Evolutionary conservation across 1,140 invertebrate genomes (phyloP).

Genomic region (Thalassaphorura encarpata): DNA sequence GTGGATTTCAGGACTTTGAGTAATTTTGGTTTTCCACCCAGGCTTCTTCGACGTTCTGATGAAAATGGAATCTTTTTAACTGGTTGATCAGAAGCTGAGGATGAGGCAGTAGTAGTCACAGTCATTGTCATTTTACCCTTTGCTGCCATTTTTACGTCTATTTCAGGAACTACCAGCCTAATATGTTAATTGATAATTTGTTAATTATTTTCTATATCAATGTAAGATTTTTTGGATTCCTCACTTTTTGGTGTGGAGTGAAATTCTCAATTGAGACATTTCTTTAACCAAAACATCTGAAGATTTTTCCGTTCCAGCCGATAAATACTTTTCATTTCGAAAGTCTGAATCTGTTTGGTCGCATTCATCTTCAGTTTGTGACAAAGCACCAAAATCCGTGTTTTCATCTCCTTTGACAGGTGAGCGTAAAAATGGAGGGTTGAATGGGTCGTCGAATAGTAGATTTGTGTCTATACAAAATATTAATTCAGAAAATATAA

Average conservation of each 20-base stretch:
- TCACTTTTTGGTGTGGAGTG: background rate
- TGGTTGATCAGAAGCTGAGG: background rate
- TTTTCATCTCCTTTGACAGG: background rate
- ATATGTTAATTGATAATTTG: background rate
- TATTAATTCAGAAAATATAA: background rate
- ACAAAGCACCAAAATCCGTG: background rate
- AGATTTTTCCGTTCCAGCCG: background rate
- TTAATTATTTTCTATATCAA: background rate
- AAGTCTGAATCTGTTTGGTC: conserved; percentile 15
- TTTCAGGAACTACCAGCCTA: too few species aligned
- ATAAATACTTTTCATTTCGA: conserved; percentile 1
- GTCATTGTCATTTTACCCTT: too few species aligned
- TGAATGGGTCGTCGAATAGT: conserved; percentile 31
- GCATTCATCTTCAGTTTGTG: conserved; percentile 24
- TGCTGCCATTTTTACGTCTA: too few species aligned
- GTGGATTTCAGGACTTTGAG: too few species aligned
- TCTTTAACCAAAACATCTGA: background rate
- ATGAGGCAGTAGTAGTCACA: too few species aligned
- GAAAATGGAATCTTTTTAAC: background rate
- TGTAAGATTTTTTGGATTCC: background rate
- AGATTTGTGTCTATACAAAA: conserved; percentile 21
- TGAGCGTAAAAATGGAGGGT: conserved; percentile 13
- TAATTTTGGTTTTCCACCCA: background rate
- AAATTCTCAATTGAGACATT: background rate
- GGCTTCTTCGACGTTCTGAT: background rate